phyloP scores from a whole-genome alignment of 2,888 invertebrate genomes.

The Tethea ocularis region DNA sequence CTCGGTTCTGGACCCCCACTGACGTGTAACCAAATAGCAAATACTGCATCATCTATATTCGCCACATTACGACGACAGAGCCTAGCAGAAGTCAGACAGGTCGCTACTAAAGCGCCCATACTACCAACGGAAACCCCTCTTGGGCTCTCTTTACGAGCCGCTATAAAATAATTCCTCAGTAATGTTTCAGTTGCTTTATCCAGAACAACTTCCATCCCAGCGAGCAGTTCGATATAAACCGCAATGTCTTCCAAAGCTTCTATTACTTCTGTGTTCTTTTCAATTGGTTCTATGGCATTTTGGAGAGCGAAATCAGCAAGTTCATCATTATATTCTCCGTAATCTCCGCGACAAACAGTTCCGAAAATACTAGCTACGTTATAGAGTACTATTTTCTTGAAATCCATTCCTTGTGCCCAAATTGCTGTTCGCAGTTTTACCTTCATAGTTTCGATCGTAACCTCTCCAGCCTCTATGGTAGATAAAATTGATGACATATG shows the following conservation, averaged over 20 bases:
- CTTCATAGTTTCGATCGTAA: slow-evolving; percentile 45
- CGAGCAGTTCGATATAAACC: slow-evolving; percentile 60
- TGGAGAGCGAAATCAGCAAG: slow-evolving; percentile 61
- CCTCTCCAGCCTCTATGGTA: slow-evolving; percentile 62
- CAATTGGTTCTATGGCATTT: slow-evolving; percentile 45
- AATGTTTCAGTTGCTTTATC: slow-evolving; percentile 54
- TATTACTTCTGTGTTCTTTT: slow-evolving; percentile 47
- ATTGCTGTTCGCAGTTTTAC: slow-evolving; percentile 59
- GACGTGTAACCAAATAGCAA: slow-evolving; percentile 75
- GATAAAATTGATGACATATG: slow-evolving; percentile 53
- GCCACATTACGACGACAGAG: slow-evolving; percentile 62
- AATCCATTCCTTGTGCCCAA: slow-evolving; percentile 73
- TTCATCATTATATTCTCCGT: slow-evolving; percentile 61
- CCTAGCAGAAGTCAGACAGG: slow-evolving; percentile 63
- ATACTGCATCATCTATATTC: slow-evolving; percentile 65
- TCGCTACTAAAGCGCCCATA: slow-evolving; percentile 59
- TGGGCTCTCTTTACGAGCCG: slow-evolving; percentile 63
- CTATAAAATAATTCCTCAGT: slow-evolving; percentile 64
- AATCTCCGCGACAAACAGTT: slow-evolving; percentile 65
- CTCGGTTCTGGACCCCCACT: slow-evolving; percentile 68
- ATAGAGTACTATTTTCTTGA: slow-evolving; percentile 60
- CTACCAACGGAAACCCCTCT: slow-evolving; percentile 59
- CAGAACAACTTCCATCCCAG: slow-evolving; percentile 58
- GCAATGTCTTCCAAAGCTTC: slow-evolving; percentile 54
- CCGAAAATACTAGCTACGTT: slow-evolving; percentile 71